Conservation (phyloP, 2,888 invertebrate genomes). For the Pedicia rivosa region DNA sequence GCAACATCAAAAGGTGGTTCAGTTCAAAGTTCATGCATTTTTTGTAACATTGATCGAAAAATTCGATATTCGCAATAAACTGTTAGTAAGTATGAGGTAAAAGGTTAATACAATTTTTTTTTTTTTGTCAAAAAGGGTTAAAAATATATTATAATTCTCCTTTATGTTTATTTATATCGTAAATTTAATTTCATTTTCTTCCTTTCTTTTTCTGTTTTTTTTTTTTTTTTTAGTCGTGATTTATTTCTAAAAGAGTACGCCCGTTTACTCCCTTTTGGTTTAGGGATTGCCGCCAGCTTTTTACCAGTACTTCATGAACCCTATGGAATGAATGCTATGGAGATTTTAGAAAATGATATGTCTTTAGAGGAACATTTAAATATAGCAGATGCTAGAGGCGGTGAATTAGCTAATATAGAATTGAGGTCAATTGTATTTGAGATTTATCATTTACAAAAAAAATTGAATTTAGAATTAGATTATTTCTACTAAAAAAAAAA, state of each 20-base stretch:
- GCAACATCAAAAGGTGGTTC: no score
- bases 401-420: conserved; percentile 22
- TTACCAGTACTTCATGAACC: conserved; percentile 19
- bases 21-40: no score
- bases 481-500: no score
- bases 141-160: no score
- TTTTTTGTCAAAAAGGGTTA: no score
- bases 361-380: conserved; percentile 13
- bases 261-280: conserved; percentile 19
- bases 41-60: no score
- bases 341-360: conserved; percentile 12
- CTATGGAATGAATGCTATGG: conserved; percentile 5
- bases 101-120: no score
- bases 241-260: conserved; percentile 23
- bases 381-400: conserved; percentile 17
- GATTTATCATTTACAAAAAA: conserved; percentile 18
- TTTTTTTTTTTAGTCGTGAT: conserved; percentile 1
- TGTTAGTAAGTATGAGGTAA: no score
- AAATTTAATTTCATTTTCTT: background rate
- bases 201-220: conserved; percentile 3
- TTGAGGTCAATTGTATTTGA: conserved; percentile 22
- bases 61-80: no score
- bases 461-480: conserved; percentile 16
- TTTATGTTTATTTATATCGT: background rate
- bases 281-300: conserved; percentile 18